Evolutionary conservation across 2,888 invertebrate genomes (phyloP).

Genomic region (Hirtodrosophila duncani): DNA sequence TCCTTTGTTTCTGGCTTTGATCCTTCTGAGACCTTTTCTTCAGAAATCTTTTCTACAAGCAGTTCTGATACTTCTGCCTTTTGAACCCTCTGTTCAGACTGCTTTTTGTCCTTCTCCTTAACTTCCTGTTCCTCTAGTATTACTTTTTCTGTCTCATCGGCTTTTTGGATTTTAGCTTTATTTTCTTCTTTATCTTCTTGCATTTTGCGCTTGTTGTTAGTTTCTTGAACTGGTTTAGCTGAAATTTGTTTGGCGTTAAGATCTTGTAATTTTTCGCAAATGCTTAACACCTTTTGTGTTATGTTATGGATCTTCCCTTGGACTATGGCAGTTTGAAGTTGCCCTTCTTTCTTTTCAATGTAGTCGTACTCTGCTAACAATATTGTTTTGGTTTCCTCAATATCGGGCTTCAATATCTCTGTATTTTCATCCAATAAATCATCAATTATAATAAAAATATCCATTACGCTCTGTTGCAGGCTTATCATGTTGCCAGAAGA

Average conservation of each 20-base stretch:
- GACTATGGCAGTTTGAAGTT: constrained; percentile 20
- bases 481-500: constrained; percentile 66
- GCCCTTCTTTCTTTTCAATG: constrained; percentile 44
- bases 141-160: too few relatives aligned
- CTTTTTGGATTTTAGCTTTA: constrained; percentile 4
- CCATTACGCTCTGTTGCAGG: constrained; percentile 72
- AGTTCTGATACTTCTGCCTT: constrained; percentile 11
- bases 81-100: constrained; percentile 29
- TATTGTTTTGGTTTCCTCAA: constrained; percentile 45
- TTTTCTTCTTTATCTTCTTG: constrained; percentile 40
- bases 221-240: constrained; percentile 32
- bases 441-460: constrained; percentile 67
- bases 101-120: constrained; percentile 7
- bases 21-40: constrained; percentile 2
- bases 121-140: too few relatives aligned
- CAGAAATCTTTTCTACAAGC: constrained; percentile 20
- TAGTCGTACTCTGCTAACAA: constrained; percentile 51
- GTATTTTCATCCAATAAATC: constrained; percentile 51
- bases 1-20: background rate
- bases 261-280: constrained; percentile 39
- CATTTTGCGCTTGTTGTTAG: constrained; percentile 17
- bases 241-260: constrained; percentile 2
- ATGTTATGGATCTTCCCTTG: constrained; percentile 38
- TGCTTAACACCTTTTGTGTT: constrained; percentile 32
- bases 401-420: constrained; percentile 18